Evolutionary conservation across 1,140 invertebrate species (phyloP).

Genomic region (Drosophila saltans): DNA sequence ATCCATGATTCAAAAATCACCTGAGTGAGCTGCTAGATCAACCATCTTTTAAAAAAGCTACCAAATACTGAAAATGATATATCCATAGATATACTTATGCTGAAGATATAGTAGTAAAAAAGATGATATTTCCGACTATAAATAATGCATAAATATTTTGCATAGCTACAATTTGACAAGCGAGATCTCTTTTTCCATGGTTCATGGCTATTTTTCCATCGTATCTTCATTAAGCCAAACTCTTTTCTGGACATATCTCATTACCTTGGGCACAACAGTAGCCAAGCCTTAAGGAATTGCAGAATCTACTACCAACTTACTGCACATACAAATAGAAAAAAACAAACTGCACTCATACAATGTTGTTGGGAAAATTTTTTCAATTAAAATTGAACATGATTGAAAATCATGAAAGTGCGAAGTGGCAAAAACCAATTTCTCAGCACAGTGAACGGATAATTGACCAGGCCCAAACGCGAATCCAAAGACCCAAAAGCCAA

Average conservation of each 20-base stretch:
- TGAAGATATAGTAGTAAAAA: too few relatives aligned
- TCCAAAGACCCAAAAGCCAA: conserved; percentile 30
- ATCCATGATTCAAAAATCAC: too few relatives aligned
- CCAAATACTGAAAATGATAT: too few relatives aligned
- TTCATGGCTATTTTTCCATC: not conserved
- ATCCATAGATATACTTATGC: too few relatives aligned
- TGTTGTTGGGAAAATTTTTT: conserved; percentile 56
- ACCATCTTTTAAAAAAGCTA: too few relatives aligned
- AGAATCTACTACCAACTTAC: not conserved
- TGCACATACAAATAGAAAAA: not conserved
- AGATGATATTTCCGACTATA: too few relatives aligned
- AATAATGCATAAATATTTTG: too few relatives aligned
- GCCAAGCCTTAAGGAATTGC: not conserved
- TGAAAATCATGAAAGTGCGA: conserved; percentile 81
- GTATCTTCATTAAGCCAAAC: not conserved
- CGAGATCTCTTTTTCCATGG: not conserved
- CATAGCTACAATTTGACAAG: not conserved
- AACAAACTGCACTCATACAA: not conserved
- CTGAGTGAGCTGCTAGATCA: too few relatives aligned
- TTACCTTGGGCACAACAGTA: conserved; percentile 4
- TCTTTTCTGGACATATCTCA: not conserved
- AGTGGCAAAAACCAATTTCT: conserved; percentile 81
- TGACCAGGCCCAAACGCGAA: conserved; percentile 47
- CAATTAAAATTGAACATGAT: conserved; percentile 82
- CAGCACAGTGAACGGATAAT: conserved; percentile 78